Evolutionary conservation across 1,140 invertebrate species (phyloP).

Genomic region (Brachionus paranguensis): DNA sequence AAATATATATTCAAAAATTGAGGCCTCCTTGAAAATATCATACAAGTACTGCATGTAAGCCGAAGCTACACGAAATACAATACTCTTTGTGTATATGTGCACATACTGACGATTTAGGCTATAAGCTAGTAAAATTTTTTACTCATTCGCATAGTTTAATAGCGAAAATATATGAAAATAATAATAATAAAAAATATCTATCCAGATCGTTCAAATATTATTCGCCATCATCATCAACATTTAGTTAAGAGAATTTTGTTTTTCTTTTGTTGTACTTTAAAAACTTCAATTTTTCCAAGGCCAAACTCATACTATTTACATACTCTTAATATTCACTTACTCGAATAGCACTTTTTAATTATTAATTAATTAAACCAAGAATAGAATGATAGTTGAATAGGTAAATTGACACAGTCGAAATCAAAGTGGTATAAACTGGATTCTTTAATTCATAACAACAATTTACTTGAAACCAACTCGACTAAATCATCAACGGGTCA

Average conservation of each 20-base stretch:
- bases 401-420: not conserved
- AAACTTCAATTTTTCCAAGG: not conserved
- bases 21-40: not conserved
- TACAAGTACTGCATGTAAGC: not conserved
- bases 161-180: not conserved
- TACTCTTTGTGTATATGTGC: not conserved
- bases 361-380: not conserved
- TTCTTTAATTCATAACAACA: conserved; percentile 7
- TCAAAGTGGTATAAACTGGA: not conserved
- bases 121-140: not conserved
- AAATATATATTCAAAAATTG: not conserved
- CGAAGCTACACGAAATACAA: not conserved
- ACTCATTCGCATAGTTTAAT: conserved; percentile 26
- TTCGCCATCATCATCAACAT: conserved; percentile 34
- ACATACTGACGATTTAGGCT: not conserved
- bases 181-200: conserved; percentile 32
- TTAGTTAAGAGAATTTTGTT: not conserved
- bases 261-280: not conserved
- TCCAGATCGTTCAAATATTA: conserved; percentile 27
- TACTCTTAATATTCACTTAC: not conserved
- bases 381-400: not conserved
- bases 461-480: not conserved
- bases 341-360: not conserved
- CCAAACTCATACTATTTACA: not conserved
- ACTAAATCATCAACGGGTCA: not conserved